These are phyloP conservation scores for Drosophila teissieri DNA, from an alignment of 1,140 invertebrate genomes.

Conservation along the genomic window DNA sequence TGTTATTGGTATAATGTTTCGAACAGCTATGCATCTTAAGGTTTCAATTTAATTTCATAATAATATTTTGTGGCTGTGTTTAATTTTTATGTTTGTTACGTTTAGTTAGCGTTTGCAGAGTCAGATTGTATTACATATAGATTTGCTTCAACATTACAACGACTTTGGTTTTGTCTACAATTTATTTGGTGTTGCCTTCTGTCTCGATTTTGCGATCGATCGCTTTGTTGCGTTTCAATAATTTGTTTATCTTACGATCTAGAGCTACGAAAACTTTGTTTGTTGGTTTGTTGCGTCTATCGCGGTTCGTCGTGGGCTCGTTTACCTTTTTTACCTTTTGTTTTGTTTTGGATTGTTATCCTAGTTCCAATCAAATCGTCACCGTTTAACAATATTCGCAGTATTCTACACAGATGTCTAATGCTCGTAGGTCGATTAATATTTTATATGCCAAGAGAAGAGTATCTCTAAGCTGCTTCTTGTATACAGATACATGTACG, in stretches of 20 bases:
- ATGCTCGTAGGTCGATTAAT: constrained; percentile 21
- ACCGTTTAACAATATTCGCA: constrained; percentile 34
- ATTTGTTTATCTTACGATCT: constrained; percentile 33
- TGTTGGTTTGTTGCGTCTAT: constrained; percentile 4
- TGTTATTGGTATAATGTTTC: constrained; percentile 44
- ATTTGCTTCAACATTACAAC: constrained; percentile 59
- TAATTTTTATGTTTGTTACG: constrained; percentile 35
- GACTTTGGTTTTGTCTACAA: constrained; percentile 48
- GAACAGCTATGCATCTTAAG: constrained; percentile 57
- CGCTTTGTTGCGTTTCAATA: constrained; percentile 5
- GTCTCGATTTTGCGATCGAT: constrained; percentile 13
- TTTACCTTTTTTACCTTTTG: constrained; percentile 28
- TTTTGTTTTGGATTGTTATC: constrained; percentile 26
- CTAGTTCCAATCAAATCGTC: constrained; percentile 12
- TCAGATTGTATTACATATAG: constrained; percentile 37
- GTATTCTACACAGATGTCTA: constrained; percentile 23
- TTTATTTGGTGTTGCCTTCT: constrained; percentile 43
- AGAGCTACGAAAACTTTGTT: constrained; percentile 59
- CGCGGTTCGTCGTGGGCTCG: constrained; percentile 53
- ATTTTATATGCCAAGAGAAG: constrained; percentile 22
- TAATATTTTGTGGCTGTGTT: constrained; percentile 25
- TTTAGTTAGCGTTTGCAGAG: constrained; percentile 5
- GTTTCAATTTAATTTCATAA: constrained; percentile 33
- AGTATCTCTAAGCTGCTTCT: constrained; percentile 1
- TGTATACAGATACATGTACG: constrained; percentile 13